These are phyloP conservation scores for Saimiri boliviensis DNA, from an alignment of 2,113 vertebrate species.

Conservation along the genomic window DNA sequence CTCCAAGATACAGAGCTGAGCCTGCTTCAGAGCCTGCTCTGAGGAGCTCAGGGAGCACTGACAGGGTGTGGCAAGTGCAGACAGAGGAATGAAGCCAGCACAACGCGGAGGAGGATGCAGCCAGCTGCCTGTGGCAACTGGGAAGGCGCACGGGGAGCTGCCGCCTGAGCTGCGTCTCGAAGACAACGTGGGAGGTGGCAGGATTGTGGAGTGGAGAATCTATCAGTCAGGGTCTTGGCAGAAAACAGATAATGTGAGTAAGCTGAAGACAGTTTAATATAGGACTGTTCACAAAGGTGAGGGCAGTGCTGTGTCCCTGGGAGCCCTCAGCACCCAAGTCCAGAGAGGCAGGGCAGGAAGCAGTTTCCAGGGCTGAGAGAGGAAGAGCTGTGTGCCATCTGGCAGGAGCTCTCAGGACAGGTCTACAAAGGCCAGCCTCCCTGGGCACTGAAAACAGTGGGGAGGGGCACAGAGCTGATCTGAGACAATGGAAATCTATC, in stretches of 20 bases:
- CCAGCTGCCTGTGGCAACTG: too few species aligned
- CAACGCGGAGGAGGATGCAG: background rate
- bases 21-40: background rate
- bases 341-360: background rate
- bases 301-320: background rate
- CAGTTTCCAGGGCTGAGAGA: background rate
- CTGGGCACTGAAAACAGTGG: background rate
- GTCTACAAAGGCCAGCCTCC: background rate
- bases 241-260: background rate
- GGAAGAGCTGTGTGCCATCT: background rate
- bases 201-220: background rate
- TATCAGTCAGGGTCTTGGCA: background rate
- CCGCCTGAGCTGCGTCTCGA: background rate
- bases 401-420: background rate
- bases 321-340: background rate
- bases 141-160: background rate
- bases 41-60: background rate
- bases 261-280: background rate
- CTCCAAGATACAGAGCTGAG: background rate
- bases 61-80: too few species aligned
- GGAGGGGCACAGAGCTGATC: background rate
- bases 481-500: too few species aligned
- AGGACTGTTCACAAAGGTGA: background rate
- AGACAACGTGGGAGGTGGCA: fast-evolving
- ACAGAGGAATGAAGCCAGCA: fast-evolving